Percentiles rank a stretch among this genome's conserved stretches.
Evolutionary conservation across 2,888 invertebrate species (phyloP).

Genomic region (Antitype chi): DNA sequence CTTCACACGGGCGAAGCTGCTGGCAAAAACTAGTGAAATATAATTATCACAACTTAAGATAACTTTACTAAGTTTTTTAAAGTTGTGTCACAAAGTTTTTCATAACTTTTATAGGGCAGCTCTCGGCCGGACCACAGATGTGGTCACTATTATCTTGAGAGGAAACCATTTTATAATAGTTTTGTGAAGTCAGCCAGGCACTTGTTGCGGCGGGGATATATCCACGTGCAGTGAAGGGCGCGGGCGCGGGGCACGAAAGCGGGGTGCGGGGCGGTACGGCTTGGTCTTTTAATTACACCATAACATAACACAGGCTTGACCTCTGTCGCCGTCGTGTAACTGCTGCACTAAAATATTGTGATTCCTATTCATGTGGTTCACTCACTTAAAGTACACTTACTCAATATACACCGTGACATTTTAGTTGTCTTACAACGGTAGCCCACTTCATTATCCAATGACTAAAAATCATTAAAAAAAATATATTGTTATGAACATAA

Average conservation of each 20-base stretch:
- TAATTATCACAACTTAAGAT: neutral
- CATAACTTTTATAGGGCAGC: neutral
- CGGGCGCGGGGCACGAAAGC: neutral
- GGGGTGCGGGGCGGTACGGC: neutral
- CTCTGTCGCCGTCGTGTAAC: neutral
- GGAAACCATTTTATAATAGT: conserved; percentile 24
- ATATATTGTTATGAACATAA: too few relatives aligned
- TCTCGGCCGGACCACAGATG: neutral
- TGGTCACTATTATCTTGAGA: conserved; percentile 20
- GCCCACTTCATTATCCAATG: too few relatives aligned
- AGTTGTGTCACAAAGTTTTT: neutral
- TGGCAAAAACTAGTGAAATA: neutral
- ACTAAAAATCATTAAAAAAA: too few relatives aligned
- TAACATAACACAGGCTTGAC: neutral
- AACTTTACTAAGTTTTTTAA: neutral
- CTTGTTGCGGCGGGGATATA: conserved; percentile 2
- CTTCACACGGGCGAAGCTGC: too few relatives aligned
- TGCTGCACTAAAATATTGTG: conserved; percentile 1
- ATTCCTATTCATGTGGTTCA: neutral
- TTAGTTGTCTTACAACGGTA: too few relatives aligned
- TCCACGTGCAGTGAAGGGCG: neutral
- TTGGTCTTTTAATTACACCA: neutral
- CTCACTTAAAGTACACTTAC: neutral
- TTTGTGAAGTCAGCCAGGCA: conserved; percentile 8
- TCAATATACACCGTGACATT: too few relatives aligned